Evolutionary conservation across 2,797 vertebrate genomes (phyloP).

Genomic region (Betta splendens): DNA sequence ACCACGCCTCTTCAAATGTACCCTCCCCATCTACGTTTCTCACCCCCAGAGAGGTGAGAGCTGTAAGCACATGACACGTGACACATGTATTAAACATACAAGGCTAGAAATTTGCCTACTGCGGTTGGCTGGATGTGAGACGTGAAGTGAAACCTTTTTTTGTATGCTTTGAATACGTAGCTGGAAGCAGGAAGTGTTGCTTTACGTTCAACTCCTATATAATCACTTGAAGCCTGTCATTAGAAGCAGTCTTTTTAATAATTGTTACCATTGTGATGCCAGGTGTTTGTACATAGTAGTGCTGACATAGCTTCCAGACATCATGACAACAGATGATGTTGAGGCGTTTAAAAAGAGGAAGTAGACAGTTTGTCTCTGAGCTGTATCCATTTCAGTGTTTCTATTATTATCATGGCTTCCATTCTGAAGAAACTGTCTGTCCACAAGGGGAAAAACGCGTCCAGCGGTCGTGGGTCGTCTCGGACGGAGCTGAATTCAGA

Average conservation of each 20-base stretch:
- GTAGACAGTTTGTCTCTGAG: constrained; percentile 31
- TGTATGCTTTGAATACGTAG: background rate
- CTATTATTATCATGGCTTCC: constrained; percentile 62
- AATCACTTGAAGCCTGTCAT: background rate
- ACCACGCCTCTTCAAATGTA: constrained; percentile 3
- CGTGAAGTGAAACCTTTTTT: constrained; percentile 40
- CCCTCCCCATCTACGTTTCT: constrained; percentile 40
- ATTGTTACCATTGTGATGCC: constrained; percentile 6
- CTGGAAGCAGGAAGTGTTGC: constrained; percentile 5
- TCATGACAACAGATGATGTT: constrained; percentile 43
- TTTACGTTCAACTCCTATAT: background rate
- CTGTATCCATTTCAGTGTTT: constrained; percentile 47
- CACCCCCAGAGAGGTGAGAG: constrained; percentile 64
- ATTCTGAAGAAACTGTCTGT: constrained; percentile 68
- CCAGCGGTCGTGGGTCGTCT: constrained; percentile 8
- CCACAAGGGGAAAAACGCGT: constrained; percentile 47
- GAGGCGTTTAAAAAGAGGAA: constrained; percentile 66
- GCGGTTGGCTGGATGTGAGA: constrained; percentile 34
- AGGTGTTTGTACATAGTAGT: constrained; percentile 4
- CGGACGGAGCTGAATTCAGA: constrained; percentile 15
- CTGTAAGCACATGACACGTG: constrained; percentile 4
- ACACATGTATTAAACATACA: background rate
- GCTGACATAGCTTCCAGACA: constrained; percentile 5
- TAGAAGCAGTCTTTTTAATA: background rate
- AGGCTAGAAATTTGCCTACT: background rate